Conservation (phyloP, 2,888 invertebrate species). For the Amblyjoppa fuscipennis region DNA sequence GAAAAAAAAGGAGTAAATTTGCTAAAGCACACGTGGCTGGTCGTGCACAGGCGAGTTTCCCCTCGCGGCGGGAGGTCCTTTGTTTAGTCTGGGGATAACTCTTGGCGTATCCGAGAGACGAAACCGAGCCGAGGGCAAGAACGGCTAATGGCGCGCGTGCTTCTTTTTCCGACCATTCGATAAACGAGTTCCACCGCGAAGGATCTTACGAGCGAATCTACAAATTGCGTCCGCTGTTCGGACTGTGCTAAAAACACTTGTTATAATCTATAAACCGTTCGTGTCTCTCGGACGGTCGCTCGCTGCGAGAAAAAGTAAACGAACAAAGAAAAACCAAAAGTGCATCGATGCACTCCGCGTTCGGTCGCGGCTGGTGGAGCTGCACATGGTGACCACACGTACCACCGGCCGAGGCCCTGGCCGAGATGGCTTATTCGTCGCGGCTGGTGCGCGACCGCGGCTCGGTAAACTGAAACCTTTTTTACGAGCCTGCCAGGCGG, state of each 20-base stretch:
- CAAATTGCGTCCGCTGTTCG: background rate
- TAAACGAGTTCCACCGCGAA: background rate
- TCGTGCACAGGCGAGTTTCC: constrained; percentile 8
- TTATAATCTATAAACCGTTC: background rate
- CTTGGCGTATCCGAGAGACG: constrained; percentile 32
- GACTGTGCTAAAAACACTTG: background rate
- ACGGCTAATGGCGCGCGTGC: background rate
- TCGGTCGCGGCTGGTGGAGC: constrained; percentile 21
- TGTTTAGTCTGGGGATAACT: constrained; percentile 49
- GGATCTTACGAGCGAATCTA: background rate
- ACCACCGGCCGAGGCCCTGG: background rate
- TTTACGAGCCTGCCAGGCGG: constrained; percentile 45
- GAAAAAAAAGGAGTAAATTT: constrained; percentile 10
- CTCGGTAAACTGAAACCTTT: constrained; percentile 52
- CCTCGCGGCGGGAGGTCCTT: constrained; percentile 22
- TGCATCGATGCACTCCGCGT: constrained; percentile 27
- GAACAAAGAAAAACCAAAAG: background rate
- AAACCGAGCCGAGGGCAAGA: constrained; percentile 19
- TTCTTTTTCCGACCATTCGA: background rate
- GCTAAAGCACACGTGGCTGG: constrained; percentile 46
- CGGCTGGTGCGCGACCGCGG: constrained; percentile 4
- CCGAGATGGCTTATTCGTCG: constrained; percentile 42
- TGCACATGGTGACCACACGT: constrained; percentile 44
- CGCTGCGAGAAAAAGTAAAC: background rate
- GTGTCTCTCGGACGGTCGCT: background rate